phyloP scores from a whole-genome alignment of 1,140 invertebrate species.

The Druon quercuslanigerum region DNA sequence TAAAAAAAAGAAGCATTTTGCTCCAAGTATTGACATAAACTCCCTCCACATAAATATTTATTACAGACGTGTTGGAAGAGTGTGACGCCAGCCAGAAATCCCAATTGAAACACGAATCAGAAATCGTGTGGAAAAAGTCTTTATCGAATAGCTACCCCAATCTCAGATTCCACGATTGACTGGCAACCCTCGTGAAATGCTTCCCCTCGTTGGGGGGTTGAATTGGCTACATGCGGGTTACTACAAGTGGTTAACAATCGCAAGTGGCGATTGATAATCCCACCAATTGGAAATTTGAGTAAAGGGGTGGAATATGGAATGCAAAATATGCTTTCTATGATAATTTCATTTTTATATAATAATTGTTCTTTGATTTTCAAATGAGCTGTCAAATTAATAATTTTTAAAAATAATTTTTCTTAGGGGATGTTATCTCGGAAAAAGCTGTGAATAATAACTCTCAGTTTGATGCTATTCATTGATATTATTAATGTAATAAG shows the following conservation, averaged over 20 bases:
- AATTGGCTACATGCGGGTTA: conserved; percentile 55
- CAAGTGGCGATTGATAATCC: conserved; percentile 57
- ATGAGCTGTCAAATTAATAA: conserved; percentile 18
- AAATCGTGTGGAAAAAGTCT: conserved; percentile 54
- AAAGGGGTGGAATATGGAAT: conserved; percentile 46
- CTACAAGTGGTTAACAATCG: conserved; percentile 56
- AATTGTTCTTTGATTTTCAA: conserved; percentile 37
- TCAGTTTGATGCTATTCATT: no score
- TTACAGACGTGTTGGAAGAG: no score
- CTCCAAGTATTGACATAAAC: no score
- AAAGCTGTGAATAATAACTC: no score
- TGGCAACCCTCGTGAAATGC: conserved; percentile 54
- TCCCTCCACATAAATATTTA: no score
- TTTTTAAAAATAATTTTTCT: conserved; percentile 18
- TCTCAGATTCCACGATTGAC: conserved; percentile 60
- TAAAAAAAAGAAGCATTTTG: no score
- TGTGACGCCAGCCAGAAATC: conserved; percentile 41
- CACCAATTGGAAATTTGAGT: conserved; percentile 53
- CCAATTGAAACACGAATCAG: conserved; percentile 53
- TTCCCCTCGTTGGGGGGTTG: conserved; percentile 51
- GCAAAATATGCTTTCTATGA: conserved; percentile 47
- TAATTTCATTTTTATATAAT: conserved; percentile 48
- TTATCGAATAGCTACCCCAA: conserved; percentile 58
- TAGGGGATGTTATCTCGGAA: neutral
- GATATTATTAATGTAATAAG: no score